Conservation (phyloP, 2,113 vertebrate genomes). For the Ammospiza nelsoni region DNA sequence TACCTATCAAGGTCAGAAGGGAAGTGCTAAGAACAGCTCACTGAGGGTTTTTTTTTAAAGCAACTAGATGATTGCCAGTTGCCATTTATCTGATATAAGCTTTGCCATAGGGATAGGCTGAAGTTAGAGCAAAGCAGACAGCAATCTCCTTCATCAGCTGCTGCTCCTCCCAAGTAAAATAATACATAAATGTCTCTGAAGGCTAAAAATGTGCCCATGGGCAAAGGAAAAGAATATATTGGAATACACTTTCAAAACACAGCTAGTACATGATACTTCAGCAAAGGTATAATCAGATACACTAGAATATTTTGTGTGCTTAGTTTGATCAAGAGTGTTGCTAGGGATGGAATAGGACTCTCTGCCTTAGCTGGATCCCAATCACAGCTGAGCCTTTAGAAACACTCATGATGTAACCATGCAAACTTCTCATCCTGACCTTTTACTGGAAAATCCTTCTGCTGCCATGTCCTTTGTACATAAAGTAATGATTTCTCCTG, state of each 20-base stretch:
- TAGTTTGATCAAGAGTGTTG: not conserved
- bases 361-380: not conserved
- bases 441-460: not conserved
- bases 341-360: not conserved
- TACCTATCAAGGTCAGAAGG: not conserved
- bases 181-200: not conserved
- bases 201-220: not conserved
- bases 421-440: not conserved
- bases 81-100: not conserved
- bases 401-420: not conserved
- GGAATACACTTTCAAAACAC: not conserved
- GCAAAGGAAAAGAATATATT: not conserved
- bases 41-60: not conserved
- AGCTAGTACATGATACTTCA: not conserved
- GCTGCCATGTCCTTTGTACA: not conserved
- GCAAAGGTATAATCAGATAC: not conserved
- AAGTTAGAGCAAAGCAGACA: not conserved
- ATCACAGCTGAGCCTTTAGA: not conserved
- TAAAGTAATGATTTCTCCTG: not conserved
- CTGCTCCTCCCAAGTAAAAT: not conserved
- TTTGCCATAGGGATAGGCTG: not conserved
- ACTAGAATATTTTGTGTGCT: not conserved
- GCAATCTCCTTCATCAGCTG: not conserved
- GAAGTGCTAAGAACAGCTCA: not conserved
- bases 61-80: not conserved